Base-by-base conservation (phyloP, 2,888 invertebrate species). In the Odontocolon sp. region DNA sequence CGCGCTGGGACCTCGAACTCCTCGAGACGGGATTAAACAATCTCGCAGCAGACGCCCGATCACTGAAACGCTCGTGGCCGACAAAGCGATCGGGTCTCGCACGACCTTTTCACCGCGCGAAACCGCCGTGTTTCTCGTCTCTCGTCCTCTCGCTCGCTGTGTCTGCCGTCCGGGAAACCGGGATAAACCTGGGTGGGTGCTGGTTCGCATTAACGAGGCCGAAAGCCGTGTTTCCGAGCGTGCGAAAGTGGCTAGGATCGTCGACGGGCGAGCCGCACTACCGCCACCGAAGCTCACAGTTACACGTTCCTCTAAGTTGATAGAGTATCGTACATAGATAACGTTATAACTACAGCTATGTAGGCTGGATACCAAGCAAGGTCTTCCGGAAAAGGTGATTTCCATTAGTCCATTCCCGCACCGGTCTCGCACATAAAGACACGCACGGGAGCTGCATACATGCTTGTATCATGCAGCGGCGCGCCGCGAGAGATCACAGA, bases 51-150 rank as follows among this genome's bases (percentile, higher is more conserved):
- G 8, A 2, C 75, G 21, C 47, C 71, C 75, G 78, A 59, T 59
- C 59, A 42, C 14, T 9, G 59, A 18, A 76, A 71, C 56, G 63
- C 40, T 81, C 74, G 80, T 74, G 73, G 75, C 80, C 81, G 83
- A 82, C 83, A 82, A 82, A 82, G 80, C 81, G 80, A 80, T 81
- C 54, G 67, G 72, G 78, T 66, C 81, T 82, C 81, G 81, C 81
- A 78, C 81, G 81, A 81, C 79, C 81, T 83, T 81, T 82, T 81
- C 79, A 78, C 80, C 76, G 66, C n/a, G n/a, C 59, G 70, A 66
- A 70, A 59, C 64, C 75, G 59, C 69, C 70, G 59, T 71, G 66
- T 76, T 70, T 54, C 70, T 59, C 9, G 61, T 61, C 71, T 56
- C 56, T 54, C 63, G 56, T 54, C 61, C 67, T 64, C 61, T 54